Percentiles rank a stretch among this genome's conserved stretches.
phyloP scores from a whole-genome alignment of 2,113 vertebrate species.

The Brachionichthys hirsutus region DNA sequence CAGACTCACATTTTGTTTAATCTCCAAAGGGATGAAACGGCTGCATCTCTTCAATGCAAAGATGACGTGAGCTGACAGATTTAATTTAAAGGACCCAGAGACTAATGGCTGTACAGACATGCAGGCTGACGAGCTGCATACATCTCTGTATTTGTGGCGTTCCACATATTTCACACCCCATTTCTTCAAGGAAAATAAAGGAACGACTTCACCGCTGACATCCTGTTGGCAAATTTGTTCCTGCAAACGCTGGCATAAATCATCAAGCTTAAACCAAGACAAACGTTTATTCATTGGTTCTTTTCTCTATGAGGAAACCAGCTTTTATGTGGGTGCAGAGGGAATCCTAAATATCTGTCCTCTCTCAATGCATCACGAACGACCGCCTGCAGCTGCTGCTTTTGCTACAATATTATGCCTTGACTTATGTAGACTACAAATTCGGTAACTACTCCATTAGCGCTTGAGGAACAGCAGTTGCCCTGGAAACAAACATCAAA shows the following conservation, averaged over 20 bases:
- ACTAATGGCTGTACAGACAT: too few species aligned
- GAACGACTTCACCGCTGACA: not conserved
- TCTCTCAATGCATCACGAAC: not conserved
- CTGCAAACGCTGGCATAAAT: slow-evolving; percentile 8
- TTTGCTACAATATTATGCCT: slow-evolving; percentile 6
- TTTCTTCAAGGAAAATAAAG: not conserved
- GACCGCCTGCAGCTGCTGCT: not conserved
- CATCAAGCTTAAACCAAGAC: slow-evolving; percentile 5
- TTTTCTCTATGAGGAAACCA: not conserved
- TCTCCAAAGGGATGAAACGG: slow-evolving; percentile 4
- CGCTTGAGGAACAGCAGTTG: not conserved
- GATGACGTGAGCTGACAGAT: not conserved
- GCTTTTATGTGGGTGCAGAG: slow-evolving; percentile 3
- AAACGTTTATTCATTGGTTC: slow-evolving; percentile 1
- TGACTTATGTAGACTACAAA: not conserved
- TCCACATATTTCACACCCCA: not conserved
- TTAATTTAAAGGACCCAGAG: too few species aligned
- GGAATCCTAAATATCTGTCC: not conserved
- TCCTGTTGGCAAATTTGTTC: slow-evolving; percentile 1
- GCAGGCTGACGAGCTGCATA: not conserved
- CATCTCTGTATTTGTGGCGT: not conserved
- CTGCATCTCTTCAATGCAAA: not conserved
- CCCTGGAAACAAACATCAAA: slow-evolving; percentile 27
- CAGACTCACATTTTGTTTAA: slow-evolving; percentile 7
- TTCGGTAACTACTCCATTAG: not conserved